Evolutionary conservation across 2,888 invertebrate genomes (phyloP), one percentile per base, ranked within the genome.

Genomic region (Andrena marginata): DNA sequence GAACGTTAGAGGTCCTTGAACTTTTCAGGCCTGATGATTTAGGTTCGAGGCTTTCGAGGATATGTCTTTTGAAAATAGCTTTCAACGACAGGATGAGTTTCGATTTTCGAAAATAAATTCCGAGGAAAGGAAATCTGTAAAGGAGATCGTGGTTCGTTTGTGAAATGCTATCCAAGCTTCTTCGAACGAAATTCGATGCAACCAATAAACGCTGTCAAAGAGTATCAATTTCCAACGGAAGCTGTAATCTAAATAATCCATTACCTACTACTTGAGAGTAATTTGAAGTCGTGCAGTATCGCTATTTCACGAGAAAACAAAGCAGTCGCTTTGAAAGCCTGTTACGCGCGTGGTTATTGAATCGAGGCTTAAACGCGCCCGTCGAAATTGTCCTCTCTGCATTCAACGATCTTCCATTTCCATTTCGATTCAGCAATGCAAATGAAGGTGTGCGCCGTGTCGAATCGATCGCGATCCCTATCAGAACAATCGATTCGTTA

Each of bases 401-500:
- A 60, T 33, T 83, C 68, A 74, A 83, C 67, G 56, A 79, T 83
- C 56, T 78, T 64, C 74, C 62, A 84, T 77, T 72, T 77, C 77
- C 77, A 77, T 65, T 33, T 77, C 49, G 64, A 42, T n/a, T 59
- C 33, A 35, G 13, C 49, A 23, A 77, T 73, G 73, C 59, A 77
- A 73, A 77, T 16, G 29, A 65, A 65, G 72, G 64, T 33, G 35
- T 23, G 29, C 49, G 48, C 54, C 63, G 69, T 59, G 23, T 29
- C 73, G 59, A 13, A 75, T 70, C 48, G 62, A 8, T 33, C 48
- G 63, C 51, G 82, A 85, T 85, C 75, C 48, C 78, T 82, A 85
- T 85, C 85, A 33, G 75, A 82, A 75, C 73, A 68, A 81, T 77
- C 81, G 75, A 85, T 56, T 65, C 54, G 59, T 77, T 76, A 69